phyloP scores from a whole-genome alignment of 2,888 invertebrate genomes.

The Trichopoda pennipes region DNA sequence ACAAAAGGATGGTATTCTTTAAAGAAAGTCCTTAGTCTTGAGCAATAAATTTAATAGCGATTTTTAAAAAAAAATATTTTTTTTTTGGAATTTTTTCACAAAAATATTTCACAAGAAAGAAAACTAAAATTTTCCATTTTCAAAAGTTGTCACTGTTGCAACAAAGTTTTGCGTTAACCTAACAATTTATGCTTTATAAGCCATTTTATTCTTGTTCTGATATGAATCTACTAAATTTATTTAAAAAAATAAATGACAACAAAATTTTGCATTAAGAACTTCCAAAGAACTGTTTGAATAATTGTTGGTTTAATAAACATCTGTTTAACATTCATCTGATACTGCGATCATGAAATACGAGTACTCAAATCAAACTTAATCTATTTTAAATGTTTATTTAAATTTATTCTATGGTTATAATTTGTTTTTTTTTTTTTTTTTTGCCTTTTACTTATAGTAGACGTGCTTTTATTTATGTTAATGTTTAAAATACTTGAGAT shows the following conservation, averaged over 20 bases:
- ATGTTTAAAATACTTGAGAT: too few relatives aligned
- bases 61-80: background rate
- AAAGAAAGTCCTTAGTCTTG: background rate
- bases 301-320: slow-evolving; percentile 39
- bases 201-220: slow-evolving; percentile 42
- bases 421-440: background rate
- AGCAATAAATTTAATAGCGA: background rate
- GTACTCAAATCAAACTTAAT: slow-evolving; percentile 42
- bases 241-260: too few relatives aligned
- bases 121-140: too few relatives aligned
- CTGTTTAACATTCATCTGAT: slow-evolving; percentile 54
- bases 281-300: slow-evolving; percentile 39
- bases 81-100: too few relatives aligned
- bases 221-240: slow-evolving; percentile 56
- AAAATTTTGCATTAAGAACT: slow-evolving; percentile 39
- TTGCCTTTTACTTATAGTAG: too few relatives aligned
- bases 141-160: background rate
- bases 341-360: slow-evolving; percentile 44
- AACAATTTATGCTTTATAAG: slow-evolving; percentile 49
- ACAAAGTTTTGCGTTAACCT: slow-evolving; percentile 29
- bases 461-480: too few relatives aligned
- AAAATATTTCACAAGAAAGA: too few relatives aligned
- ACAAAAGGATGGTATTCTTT: background rate
- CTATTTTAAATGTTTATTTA: slow-evolving; percentile 15
- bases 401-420: background rate